phyloP scores from a whole-genome alignment of 1,140 invertebrate species.

The Drosophila repletoides region DNA sequence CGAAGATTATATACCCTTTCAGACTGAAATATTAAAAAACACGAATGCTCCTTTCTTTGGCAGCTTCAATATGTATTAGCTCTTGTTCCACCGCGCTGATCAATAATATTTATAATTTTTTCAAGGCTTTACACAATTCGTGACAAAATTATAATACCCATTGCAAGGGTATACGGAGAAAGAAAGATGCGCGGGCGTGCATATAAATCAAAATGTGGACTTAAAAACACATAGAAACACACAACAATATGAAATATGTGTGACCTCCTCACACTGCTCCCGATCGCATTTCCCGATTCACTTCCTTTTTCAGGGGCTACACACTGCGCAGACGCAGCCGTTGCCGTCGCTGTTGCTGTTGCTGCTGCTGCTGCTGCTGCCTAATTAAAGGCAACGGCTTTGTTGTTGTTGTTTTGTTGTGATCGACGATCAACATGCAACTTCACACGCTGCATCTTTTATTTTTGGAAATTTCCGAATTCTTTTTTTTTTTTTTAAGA shows the following conservation, averaged over 20 bases:
- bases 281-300: constrained; percentile 37
- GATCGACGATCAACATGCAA: constrained; percentile 37
- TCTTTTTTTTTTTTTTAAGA: background rate
- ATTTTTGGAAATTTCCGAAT: constrained; percentile 18
- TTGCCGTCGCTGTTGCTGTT: constrained; percentile 9
- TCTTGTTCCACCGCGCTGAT: too few relatives aligned
- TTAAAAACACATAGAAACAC: constrained; percentile 29
- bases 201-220: constrained; percentile 80
- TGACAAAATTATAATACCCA: too few relatives aligned
- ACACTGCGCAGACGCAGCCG: constrained; percentile 19
- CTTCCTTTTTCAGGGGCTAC: constrained; percentile 26
- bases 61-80: too few relatives aligned
- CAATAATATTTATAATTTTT: too few relatives aligned
- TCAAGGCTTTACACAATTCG: too few relatives aligned
- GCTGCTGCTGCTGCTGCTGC: constrained; percentile 1
- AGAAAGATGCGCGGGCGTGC: constrained; percentile 67
- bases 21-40: too few relatives aligned
- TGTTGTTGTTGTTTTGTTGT: constrained; percentile 14
- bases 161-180: too few relatives aligned
- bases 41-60: too few relatives aligned
- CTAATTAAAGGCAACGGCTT: constrained; percentile 21
- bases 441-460: constrained; percentile 40
- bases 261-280: background rate
- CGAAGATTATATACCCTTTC: too few relatives aligned
- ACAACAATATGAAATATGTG: constrained; percentile 49